phyloP scores from a whole-genome alignment of 2,113 vertebrate species.

The Galbula dea region DNA sequence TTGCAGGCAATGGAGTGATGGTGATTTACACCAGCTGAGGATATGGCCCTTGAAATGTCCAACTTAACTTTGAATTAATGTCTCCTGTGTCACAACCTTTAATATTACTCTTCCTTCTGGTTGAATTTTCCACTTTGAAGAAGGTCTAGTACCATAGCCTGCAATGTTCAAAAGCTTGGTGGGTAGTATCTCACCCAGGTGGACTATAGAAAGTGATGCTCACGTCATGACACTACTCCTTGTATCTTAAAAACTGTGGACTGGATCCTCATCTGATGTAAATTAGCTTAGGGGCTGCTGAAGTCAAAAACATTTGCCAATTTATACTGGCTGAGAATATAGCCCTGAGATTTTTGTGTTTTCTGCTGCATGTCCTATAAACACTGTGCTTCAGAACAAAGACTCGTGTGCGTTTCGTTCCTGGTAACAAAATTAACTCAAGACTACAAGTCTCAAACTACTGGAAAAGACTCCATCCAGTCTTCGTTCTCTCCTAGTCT shows the following conservation, averaged over 20 bases:
- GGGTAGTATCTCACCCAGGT: background rate
- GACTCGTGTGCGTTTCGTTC: background rate
- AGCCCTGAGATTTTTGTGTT: slow-evolving; percentile 57
- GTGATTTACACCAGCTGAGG: slow-evolving; percentile 63
- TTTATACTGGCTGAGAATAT: slow-evolving; percentile 40
- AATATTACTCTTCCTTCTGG: background rate
- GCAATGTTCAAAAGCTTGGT: background rate
- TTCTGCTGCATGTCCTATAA: background rate
- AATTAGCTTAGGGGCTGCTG: slow-evolving; percentile 14
- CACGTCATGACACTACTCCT: background rate
- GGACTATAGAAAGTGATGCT: background rate
- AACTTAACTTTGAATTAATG: slow-evolving; percentile 67
- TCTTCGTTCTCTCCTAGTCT: slow-evolving; percentile 30
- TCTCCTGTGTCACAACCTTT: background rate
- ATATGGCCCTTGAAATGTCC: slow-evolving; percentile 53
- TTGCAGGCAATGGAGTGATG: background rate
- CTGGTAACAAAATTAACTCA: slow-evolving; percentile 13
- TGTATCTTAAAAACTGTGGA: background rate
- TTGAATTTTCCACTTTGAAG: background rate
- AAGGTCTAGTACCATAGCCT: background rate
- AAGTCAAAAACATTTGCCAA: slow-evolving; percentile 39
- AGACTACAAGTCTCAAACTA: slow-evolving; percentile 13
- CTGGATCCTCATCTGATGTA: slow-evolving; percentile 57
- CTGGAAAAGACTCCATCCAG: slow-evolving; percentile 18
- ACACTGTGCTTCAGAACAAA: slow-evolving; percentile 33